These are phyloP conservation scores for Mesochorus sp. DNA, from an alignment of 2,888 invertebrate genomes.

Conservation along the genomic window DNA sequence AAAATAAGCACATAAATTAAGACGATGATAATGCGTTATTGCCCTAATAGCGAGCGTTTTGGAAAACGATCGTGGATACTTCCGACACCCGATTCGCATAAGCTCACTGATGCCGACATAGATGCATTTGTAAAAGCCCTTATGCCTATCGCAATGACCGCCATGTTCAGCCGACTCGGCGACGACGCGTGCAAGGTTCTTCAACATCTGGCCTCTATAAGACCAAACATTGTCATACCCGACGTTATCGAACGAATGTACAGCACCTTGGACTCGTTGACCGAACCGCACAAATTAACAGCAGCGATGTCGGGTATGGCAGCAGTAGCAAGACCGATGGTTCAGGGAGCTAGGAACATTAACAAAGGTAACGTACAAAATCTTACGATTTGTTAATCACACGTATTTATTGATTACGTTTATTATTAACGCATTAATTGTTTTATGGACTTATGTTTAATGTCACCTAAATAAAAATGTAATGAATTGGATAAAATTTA, in stretches of 20 bases:
- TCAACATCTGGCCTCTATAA: constrained; percentile 89
- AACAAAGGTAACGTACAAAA: constrained; percentile 76
- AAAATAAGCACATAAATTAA: neutral
- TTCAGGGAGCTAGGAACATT: constrained; percentile 80
- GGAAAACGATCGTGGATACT: constrained; percentile 87
- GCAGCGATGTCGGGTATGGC: constrained; percentile 88
- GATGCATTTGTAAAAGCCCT: constrained; percentile 91
- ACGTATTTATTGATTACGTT: no score
- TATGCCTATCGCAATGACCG: constrained; percentile 89
- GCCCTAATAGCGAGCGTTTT: constrained; percentile 88
- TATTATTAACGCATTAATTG: no score
- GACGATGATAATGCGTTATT: no score
- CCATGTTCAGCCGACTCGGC: constrained; percentile 90
- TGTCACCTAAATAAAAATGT: no score
- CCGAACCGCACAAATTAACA: constrained; percentile 93
- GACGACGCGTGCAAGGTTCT: constrained; percentile 87
- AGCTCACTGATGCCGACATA: constrained; percentile 90
- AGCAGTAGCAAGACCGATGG: constrained; percentile 87
- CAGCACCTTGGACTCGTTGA: constrained; percentile 91
- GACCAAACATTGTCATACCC: constrained; percentile 93
- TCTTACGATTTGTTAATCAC: no score
- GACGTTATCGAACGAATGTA: constrained; percentile 91
- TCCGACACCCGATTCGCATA: constrained; percentile 86
- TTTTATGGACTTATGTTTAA: no score
- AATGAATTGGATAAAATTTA: no score